Evolutionary conservation across 2,888 invertebrate species (phyloP).

Genomic region (Macrosiphum euphorbiae): DNA sequence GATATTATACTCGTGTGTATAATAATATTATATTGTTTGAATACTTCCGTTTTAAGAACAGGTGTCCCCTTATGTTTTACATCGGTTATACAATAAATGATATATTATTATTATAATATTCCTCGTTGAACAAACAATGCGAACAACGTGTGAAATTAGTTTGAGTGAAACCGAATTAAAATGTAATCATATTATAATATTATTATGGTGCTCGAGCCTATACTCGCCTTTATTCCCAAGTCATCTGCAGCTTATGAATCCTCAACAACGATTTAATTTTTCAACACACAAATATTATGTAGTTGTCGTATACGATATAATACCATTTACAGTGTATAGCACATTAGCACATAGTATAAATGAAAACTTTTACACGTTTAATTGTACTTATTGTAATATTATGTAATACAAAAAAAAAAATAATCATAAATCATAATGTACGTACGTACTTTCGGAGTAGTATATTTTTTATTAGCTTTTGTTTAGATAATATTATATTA

Average conservation of each 20-base stretch:
- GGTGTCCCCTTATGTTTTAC: not conserved
- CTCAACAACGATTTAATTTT: not conserved
- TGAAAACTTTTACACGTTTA: not conserved
- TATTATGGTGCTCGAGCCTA: not conserved
- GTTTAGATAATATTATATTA: not conserved
- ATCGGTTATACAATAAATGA: not conserved
- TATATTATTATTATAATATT: not conserved
- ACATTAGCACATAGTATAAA: not conserved
- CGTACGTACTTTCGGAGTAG: not conserved
- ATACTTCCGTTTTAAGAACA: conserved; percentile 11
- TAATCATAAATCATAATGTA: not conserved
- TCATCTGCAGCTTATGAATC: not conserved
- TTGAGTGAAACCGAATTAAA: not conserved
- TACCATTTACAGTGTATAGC: not conserved
- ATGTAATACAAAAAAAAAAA: not conserved
- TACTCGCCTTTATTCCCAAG: not conserved
- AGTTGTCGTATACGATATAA: not conserved
- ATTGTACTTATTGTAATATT: not conserved
- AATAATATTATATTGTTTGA: not conserved
- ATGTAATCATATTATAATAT: not conserved
- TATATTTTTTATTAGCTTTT: not conserved
- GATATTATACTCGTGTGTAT: not conserved
- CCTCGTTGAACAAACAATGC: not conserved
- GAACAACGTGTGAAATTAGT: not conserved
- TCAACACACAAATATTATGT: not conserved